Percentiles rank a stretch among this genome's conserved stretches.
phyloP scores from a whole-genome alignment of 1,140 invertebrate genomes.

The Drosophila auraria region DNA sequence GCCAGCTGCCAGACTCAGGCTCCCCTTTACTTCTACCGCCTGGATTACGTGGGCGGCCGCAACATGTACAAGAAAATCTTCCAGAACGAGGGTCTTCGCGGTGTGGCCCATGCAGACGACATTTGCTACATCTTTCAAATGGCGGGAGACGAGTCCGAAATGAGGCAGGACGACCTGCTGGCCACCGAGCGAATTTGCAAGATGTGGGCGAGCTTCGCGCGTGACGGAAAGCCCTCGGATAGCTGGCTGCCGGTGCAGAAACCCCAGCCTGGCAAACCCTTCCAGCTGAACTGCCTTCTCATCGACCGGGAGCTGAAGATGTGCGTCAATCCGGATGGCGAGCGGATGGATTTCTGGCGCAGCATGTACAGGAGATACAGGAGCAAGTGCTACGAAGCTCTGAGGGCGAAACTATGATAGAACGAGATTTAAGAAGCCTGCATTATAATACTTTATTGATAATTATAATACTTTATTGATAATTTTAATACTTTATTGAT shows the following conservation, averaged over 20 bases:
- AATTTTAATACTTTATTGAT: not conserved
- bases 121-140: constrained; percentile 88
- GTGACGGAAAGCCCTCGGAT: constrained; percentile 83
- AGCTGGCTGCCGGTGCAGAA: constrained; percentile 71
- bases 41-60: constrained; percentile 86
- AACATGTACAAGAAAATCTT: constrained; percentile 86
- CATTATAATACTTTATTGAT: not conserved
- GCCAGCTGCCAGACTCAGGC: constrained; percentile 53
- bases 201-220: constrained; percentile 89
- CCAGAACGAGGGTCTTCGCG: constrained; percentile 83
- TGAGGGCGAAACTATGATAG: constrained; percentile 65
- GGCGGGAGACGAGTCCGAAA: constrained; percentile 84
- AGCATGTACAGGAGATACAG: constrained; percentile 71
- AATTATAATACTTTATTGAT: not conserved
- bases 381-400: constrained; percentile 31
- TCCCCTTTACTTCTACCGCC: constrained; percentile 85
- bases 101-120: constrained; percentile 87
- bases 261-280: constrained; percentile 18
- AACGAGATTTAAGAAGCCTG: not conserved
- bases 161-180: constrained; percentile 84
- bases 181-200: constrained; percentile 86
- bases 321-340: constrained; percentile 73
- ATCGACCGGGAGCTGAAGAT: constrained; percentile 72
- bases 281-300: constrained; percentile 72
- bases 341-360: constrained; percentile 84